Evolutionary conservation across 2,888 invertebrate species (phyloP).

Genomic region (Mayetiola destructor): DNA sequence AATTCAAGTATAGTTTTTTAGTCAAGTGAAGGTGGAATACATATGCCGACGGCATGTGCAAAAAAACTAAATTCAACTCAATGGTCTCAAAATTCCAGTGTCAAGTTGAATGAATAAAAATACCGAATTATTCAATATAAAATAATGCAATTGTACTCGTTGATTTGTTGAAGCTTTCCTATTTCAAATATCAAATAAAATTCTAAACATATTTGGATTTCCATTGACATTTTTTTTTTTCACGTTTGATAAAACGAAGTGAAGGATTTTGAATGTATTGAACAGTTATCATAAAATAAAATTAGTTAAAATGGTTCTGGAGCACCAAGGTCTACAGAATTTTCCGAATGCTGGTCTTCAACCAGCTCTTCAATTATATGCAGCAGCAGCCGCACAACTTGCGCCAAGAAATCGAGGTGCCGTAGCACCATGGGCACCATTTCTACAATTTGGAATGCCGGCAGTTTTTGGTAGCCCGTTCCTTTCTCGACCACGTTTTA

Average conservation of each 20-base stretch:
- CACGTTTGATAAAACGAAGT: neutral
- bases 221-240: neutral
- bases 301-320: slow-evolving; percentile 51
- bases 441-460: slow-evolving; percentile 38
- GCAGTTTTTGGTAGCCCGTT: slow-evolving; percentile 32
- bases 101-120: too few species aligned
- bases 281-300: neutral
- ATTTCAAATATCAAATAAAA: neutral
- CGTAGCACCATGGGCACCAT: slow-evolving; percentile 46
- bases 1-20: too few species aligned
- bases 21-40: too few species aligned
- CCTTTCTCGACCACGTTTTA: slow-evolving; percentile 26
- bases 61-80: too few species aligned
- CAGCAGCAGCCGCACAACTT: slow-evolving; percentile 47
- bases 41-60: too few species aligned
- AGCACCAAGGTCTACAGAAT: slow-evolving; percentile 28
- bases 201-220: neutral
- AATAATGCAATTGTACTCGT: too few species aligned
- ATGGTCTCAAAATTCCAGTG: too few species aligned
- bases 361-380: slow-evolving; percentile 54
- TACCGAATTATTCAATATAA: too few species aligned
- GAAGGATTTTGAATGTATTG: neutral
- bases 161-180: too few species aligned
- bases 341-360: slow-evolving; percentile 41
- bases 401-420: slow-evolving; percentile 38